Base-by-base conservation (phyloP, 2,888 invertebrate species). In the Leptopilina syphax region DNA sequence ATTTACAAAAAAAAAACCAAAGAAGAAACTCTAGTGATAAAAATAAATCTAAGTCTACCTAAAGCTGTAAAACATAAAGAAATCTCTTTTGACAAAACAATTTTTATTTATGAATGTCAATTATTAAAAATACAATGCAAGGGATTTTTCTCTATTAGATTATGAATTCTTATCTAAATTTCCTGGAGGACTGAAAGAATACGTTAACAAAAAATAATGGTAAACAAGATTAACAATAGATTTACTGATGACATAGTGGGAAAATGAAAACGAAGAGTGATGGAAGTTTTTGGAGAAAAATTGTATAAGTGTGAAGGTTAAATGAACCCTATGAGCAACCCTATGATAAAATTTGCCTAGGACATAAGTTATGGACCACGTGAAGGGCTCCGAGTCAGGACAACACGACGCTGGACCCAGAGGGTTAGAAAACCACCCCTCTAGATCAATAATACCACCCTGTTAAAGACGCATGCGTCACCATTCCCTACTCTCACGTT, bases 361-460 rank as follows among this genome's bases (percentile, higher is more conserved):
- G 73, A 73, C 57, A 41, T 34, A 73, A 73, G 73, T 73, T 73
- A n/a, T 73, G 73, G 70, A 73, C n/a, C 54, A 57, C 57, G 73
- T 41, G n/a, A 73, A 73, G 57, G 41, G 73, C 27, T 73, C 57
- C 73, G 34, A 73, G 73, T 73, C 57, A 76, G 65, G 27, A 81
- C 57, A 79, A 81, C 60, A 82, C 84, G 80, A 81, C 76, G 47
- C 76, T 83, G 84, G 77, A 77, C 66, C 77, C 68, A 80, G 81
- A 80, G 82, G 82, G 80, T 77, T 79, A 79, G 78, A 65, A 77
- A 60, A 82, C 80, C 81, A 84, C 84, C 83, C 86, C 86, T 84
- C 82, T 84, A 89, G 91, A 91, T 91, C 91, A 91, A 92, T 91
- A 91, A 92, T 90, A 89, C 89, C 88, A 90, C 86, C 87, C 87